Conservation (phyloP, 2,797 vertebrate genomes). For the Eospalax fontanierii region DNA sequence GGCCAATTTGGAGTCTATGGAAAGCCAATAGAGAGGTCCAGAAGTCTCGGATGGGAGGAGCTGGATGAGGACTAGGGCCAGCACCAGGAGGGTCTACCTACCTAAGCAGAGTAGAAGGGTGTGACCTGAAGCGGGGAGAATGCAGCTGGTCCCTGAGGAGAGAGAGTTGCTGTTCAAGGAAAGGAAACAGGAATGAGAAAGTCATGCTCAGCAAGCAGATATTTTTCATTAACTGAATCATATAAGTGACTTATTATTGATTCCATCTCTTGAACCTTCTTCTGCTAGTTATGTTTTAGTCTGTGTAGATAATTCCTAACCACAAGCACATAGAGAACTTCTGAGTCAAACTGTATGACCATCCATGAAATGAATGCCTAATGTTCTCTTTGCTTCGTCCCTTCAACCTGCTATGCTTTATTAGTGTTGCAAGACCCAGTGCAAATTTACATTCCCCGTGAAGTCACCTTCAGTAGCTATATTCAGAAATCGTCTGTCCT, state of each 20-base stretch:
- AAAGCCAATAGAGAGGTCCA: too few relatives aligned
- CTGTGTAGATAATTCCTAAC: constrained; percentile 4
- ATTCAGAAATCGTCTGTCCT: not conserved
- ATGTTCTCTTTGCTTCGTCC: not conserved
- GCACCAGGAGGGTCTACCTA: too few relatives aligned
- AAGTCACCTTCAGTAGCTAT: not conserved
- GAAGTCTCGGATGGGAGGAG: too few relatives aligned
- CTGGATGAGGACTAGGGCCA: too few relatives aligned
- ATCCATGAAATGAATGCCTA: not conserved
- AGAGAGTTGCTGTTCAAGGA: not conserved
- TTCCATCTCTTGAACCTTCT: not conserved
- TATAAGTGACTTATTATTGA: not conserved
- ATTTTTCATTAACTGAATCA: constrained; percentile 16
- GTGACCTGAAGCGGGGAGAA: too few relatives aligned
- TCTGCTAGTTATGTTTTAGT: constrained; percentile 1
- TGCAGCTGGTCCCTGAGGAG: not conserved
- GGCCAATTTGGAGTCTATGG: too few relatives aligned
- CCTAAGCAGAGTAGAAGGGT: too few relatives aligned
- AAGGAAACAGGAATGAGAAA: not conserved
- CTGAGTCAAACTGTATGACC: not conserved
- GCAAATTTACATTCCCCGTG: not conserved
- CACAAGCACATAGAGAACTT: not conserved
- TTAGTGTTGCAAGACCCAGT: not conserved
- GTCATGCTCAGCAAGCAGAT: not conserved
- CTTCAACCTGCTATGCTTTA: not conserved